A percentile compares a stretch with the other conserved stretches of the same genome.
These are phyloP conservation scores for Amia ocellicauda DNA, from an alignment of 2,113 vertebrate species.

Conservation along the genomic window DNA sequence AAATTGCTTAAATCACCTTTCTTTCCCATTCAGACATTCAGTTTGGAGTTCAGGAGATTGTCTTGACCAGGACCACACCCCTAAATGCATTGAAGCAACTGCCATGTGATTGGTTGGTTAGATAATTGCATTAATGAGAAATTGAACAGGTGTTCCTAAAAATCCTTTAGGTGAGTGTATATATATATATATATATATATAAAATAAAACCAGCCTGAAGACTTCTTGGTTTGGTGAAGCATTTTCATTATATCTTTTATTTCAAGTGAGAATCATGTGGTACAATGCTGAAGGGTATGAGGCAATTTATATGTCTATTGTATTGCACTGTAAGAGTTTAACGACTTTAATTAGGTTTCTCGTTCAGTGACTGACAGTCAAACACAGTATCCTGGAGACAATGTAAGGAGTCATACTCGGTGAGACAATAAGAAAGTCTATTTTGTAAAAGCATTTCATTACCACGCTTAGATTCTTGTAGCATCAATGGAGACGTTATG, in stretches of 20 bases:
- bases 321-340: constrained; percentile 49
- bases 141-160: no score
- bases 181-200: no score
- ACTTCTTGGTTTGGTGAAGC: constrained; percentile 60
- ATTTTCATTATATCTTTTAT: constrained; percentile 62
- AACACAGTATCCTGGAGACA: constrained; percentile 51
- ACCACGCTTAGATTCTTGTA: constrained; percentile 24
- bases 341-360: constrained; percentile 62
- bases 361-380: constrained; percentile 53
- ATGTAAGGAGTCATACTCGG: constrained; percentile 48
- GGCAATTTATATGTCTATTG: constrained; percentile 59
- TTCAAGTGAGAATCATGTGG: constrained; percentile 49
- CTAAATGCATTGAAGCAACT: no score
- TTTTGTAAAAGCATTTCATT: constrained; percentile 38
- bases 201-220: constrained; percentile 45
- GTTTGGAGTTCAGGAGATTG: no score
- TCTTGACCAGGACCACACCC: no score
- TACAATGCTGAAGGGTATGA: constrained; percentile 43
- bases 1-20: no score
- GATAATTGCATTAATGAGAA: no score
- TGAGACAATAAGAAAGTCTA: constrained; percentile 35
- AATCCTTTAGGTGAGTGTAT: no score
- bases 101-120: no score
- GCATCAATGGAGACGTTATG: not conserved
- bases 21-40: no score